Conservation (phyloP, 2,888 invertebrate species). For the Drosophila conformis region DNA sequence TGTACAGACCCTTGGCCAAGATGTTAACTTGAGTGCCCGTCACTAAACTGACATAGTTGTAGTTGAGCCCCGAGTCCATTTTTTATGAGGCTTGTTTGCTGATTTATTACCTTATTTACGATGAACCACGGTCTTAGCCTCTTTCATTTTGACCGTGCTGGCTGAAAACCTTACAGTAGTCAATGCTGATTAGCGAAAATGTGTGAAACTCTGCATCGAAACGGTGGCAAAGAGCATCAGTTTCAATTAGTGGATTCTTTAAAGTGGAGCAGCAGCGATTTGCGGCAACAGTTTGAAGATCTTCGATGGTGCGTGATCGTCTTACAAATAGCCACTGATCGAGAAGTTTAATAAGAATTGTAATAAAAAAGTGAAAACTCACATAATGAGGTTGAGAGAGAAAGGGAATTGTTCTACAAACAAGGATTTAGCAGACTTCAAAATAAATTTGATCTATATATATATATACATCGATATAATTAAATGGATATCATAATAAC, state of each 20-base stretch:
- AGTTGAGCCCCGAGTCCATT: constrained; percentile 40
- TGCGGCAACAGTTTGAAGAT: constrained; percentile 2
- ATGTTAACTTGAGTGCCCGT: constrained; percentile 17
- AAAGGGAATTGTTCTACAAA: background rate
- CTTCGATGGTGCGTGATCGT: background rate
- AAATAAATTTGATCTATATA: background rate
- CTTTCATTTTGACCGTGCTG: background rate
- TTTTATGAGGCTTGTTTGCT: constrained; percentile 66
- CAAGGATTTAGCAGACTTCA: background rate
- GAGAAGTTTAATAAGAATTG: background rate
- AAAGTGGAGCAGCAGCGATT: constrained; percentile 29
- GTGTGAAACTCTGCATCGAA: constrained; percentile 66
- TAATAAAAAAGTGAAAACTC: background rate
- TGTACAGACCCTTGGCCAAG: constrained; percentile 3
- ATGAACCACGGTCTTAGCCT: constrained; percentile 29
- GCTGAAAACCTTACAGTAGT: constrained; percentile 63
- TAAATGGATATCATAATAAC: background rate
- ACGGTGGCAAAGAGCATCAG: background rate
- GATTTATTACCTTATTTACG: constrained; percentile 75
- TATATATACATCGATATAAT: too few species aligned
- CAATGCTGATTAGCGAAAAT: constrained; percentile 72
- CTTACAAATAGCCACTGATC: background rate
- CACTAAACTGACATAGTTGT: constrained; percentile 28
- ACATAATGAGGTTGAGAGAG: background rate
- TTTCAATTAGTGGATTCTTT: constrained; percentile 36